Conservation (phyloP, 2,888 invertebrate species). For the Hololepta plana region DNA sequence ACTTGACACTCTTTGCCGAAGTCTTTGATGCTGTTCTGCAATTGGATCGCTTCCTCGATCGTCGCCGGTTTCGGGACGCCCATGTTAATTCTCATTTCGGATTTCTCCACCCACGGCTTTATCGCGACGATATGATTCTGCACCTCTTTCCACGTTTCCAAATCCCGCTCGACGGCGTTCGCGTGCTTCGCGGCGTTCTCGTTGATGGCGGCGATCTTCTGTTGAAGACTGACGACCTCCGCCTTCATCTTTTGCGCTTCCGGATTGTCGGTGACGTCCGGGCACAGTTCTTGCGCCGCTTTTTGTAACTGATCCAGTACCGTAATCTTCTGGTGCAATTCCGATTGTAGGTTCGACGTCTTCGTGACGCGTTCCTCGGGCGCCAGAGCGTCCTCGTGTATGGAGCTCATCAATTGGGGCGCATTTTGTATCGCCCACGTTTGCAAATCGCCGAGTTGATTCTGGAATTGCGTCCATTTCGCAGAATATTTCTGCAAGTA, state of each 20-base stretch:
- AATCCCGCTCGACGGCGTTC: slow-evolving; percentile 55
- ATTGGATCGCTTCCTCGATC: slow-evolving; percentile 62
- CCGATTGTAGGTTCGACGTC: slow-evolving; percentile 54
- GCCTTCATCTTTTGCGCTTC: slow-evolving; percentile 57
- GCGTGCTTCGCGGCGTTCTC: slow-evolving; percentile 59
- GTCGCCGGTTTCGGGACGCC: slow-evolving; percentile 57
- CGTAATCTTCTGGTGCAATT: slow-evolving; percentile 58
- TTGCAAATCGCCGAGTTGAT: slow-evolving; percentile 55
- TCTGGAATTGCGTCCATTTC: slow-evolving; percentile 65
- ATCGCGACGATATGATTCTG: slow-evolving; percentile 62
- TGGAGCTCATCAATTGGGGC: slow-evolving; percentile 52
- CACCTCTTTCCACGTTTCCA: slow-evolving; percentile 72
- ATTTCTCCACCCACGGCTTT: slow-evolving; percentile 77
- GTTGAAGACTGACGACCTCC: slow-evolving; percentile 57
- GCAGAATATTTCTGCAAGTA: slow-evolving; percentile 66
- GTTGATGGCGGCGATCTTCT: slow-evolving; percentile 58
- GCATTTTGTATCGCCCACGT: slow-evolving; percentile 68
- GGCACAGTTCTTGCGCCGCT: slow-evolving; percentile 55
- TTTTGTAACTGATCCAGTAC: slow-evolving; percentile 49
- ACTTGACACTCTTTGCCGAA: slow-evolving; percentile 65
- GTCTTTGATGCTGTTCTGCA: slow-evolving; percentile 50
- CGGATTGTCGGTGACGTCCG: slow-evolving; percentile 42
- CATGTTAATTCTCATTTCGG: slow-evolving; percentile 60
- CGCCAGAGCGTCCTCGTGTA: slow-evolving; percentile 58
- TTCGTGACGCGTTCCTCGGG: slow-evolving; percentile 69